Evolutionary conservation across 2,113 vertebrate genomes (phyloP), one percentile per base, ranked within the genome.

Genomic region (Pica pica): DNA sequence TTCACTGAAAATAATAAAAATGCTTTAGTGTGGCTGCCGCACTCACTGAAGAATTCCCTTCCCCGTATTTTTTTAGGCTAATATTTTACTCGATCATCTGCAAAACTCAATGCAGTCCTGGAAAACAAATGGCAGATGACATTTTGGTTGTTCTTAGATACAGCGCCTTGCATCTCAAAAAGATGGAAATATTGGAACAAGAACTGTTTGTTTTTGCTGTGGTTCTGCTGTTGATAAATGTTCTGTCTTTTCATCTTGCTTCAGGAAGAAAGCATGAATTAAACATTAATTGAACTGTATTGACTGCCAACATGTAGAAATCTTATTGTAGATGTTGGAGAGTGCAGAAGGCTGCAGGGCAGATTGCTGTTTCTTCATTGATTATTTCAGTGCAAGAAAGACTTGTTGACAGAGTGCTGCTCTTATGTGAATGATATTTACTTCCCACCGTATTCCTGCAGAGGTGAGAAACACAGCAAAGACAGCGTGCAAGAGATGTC

Each of bases 231-330:
- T 83, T 90, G 90, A 96, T 89, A 96, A 83, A 97, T 89, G 78
- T 91, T 87, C 96, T 93, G 91, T 93, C 93, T 95, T 97, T 95
- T 97, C 87, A 95, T 97, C 96, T 96, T 87, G 71, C 93, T 98
- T 96, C 83, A 85, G 64, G 77, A 97, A 94, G 94, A 93, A 97
- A 91, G 78, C 87, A 94, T 98, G 95, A 96, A 97, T 97, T 97
- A 97, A 97, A 96, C 97, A 97, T 97, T 97, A 97, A 97, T 97
- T 97, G 93, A 91, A 94, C 81, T 71, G 81, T 94, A 92, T 92
- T 95, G 96, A 96, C 94, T 96, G 96, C 94, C 87, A 92, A 86
- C 90, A 60, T n/a, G 84, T 73, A 95, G 93, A 94, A 95, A 95
- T 95, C 89, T 68, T 85, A 95, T 89, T 97, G 94, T 93, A 96